Base-by-base conservation (phyloP, 2,888 invertebrate genomes). In the Unio pictorum region DNA sequence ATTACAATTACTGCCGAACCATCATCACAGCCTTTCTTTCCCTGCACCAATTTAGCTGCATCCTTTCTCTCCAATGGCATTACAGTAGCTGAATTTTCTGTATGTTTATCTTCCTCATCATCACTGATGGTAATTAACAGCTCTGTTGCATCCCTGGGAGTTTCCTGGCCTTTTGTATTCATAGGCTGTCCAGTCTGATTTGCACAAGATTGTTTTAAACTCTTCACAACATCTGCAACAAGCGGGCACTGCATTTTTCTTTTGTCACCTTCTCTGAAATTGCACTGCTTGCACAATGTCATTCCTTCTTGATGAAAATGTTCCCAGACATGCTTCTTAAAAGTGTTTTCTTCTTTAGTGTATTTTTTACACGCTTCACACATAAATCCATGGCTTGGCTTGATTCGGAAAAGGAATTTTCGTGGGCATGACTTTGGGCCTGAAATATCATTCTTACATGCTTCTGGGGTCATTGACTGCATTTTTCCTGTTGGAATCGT, bases 261-360 rank as follows among this genome's bases (percentile, higher is more conserved):
- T 15, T 45, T 45, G 15, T 45, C 45, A 45, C 45, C 45, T 45
- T 45, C 45, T 45, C 15, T 45, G 45, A 45, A 45, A 45, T 45
- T 56, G 54, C 77, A 77, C n/a, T 66, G 63, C 34, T 66, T 68
- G 55, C 77, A 77, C 45, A 45, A 45, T 45, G 72, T 69, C 54
- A 63, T 26, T 17, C 68, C 66, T 55, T 57, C 56, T 17, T 61
- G 55, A 60, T 81, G 81, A 69, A 80, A 78, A 73, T 81, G 81
- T 23, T 72, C 76, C 81, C 81, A 81, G n/a, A 81, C 68, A 73
- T 81, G 81, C 67, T 69, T 71, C 28, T 73, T 68, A 67, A 79
- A 81, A 8, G 69, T 63, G 23, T 69, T 67, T 64, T 81, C 81
- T 65, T 75, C 74, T 56, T 69, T 71, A 8, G 77, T 75, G 55